Evolutionary conservation across 2,797 vertebrate species (phyloP).

Genomic region (Scleropages formosus): DNA sequence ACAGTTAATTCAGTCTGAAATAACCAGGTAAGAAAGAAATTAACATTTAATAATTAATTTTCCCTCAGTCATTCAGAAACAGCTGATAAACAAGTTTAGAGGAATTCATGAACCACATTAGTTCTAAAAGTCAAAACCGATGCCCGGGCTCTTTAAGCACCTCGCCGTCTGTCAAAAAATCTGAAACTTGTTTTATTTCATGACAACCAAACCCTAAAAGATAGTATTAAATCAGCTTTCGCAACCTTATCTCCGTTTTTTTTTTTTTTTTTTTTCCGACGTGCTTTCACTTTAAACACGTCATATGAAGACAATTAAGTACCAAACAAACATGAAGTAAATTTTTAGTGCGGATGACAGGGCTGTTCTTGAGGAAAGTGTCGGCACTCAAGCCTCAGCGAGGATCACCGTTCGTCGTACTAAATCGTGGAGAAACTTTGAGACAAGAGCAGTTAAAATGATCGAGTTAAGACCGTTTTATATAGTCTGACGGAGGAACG

Average conservation of each 20-base stretch:
- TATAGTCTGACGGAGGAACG: too few relatives aligned
- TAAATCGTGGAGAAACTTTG: too few relatives aligned
- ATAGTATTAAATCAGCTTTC: too few relatives aligned
- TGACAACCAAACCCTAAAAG: background rate
- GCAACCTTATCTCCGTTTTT: too few relatives aligned
- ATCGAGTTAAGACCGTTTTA: background rate
- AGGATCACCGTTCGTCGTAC: too few relatives aligned
- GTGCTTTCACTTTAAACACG: background rate
- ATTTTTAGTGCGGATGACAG: background rate
- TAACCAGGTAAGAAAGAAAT: background rate
- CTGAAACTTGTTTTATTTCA: background rate
- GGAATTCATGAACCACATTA: too few relatives aligned
- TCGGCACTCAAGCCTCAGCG: background rate
- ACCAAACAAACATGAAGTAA: background rate
- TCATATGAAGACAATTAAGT: background rate
- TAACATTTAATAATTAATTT: background rate
- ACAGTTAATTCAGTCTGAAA: too few relatives aligned
- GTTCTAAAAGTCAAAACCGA: too few relatives aligned
- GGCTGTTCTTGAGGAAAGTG: conserved; percentile 4
- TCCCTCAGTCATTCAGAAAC: background rate
- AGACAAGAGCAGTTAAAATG: too few relatives aligned
- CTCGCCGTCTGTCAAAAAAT: too few relatives aligned
- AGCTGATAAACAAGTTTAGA: background rate
- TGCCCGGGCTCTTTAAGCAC: too few relatives aligned
- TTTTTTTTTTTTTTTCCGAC: background rate